Evolutionary conservation across 53 echinoderm and acorn worm species (phyloP).

Genomic region (Apostichopus leukothele): DNA sequence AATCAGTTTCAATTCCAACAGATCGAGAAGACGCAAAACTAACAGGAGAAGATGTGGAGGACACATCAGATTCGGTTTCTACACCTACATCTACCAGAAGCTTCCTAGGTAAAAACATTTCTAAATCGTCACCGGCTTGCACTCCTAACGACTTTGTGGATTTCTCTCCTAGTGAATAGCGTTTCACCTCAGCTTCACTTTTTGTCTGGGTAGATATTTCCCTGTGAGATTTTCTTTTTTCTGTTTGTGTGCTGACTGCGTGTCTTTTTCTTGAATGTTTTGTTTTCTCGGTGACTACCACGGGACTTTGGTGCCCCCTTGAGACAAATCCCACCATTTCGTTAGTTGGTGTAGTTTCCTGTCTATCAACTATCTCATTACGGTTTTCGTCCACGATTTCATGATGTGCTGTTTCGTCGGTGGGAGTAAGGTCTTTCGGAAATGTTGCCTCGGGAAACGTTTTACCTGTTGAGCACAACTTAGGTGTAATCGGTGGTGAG

Average conservation of each 20-base stretch:
- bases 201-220: conserved; percentile 42
- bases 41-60: conserved; percentile 76
- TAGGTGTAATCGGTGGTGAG: conserved; percentile 85
- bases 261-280: conserved; percentile 32
- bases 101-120: conserved; percentile 29
- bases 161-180: background rate
- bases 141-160: conserved; percentile 35
- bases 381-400: conserved; percentile 55
- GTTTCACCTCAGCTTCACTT: background rate
- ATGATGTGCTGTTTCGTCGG: conserved; percentile 22
- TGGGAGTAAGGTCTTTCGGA: conserved; percentile 55
- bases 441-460: conserved; percentile 68
- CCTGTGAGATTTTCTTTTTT: conserved; percentile 5
- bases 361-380: conserved; percentile 51
- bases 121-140: conserved; percentile 32
- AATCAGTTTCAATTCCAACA: conserved; percentile 45
- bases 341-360: conserved; percentile 35
- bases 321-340: conserved; percentile 14
- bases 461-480: conserved; percentile 59
- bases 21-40: conserved; percentile 46
- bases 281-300: background rate
- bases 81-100: conserved; percentile 61
- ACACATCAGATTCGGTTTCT: conserved; percentile 85
- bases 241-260: conserved; percentile 33
- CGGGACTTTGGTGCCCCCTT: background rate